Base-by-base conservation (phyloP, 2,888 invertebrate genomes). In the Pheosia tremula region DNA sequence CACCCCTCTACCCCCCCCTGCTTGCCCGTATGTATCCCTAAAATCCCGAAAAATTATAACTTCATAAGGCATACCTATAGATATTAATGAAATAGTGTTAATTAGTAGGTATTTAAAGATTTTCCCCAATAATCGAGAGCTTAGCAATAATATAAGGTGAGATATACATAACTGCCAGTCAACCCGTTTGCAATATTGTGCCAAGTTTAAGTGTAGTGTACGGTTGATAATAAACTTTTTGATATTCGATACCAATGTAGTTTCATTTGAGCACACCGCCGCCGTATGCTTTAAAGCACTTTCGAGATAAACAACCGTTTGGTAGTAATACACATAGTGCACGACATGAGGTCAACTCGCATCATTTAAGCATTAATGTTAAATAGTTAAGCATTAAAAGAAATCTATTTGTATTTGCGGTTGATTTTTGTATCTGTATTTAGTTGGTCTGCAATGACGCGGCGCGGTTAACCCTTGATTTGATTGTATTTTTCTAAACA, bases 141-240 rank as follows among this genome's bases (percentile, higher is more conserved):
- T 84, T 84, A 81, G 75, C 75, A 64, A 59, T 68, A 63, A 62
- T 55, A 64, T 62, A 69, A 69, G 61, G 72, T 76, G 75, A 75
- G 78, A 74, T 69, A 62, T 53, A 64, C 63, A 64, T 59, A 70
- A 80, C 82, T 81, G 81, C 85, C 83, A 77, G 78, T 74, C 71
- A 79, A 79, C 79, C 74, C 74, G 78, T 75, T 73, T 77, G 83
- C 86, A 86, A 86, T 82, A 84, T 82, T 87, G 91, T 92, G 91
- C 91, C 91, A 91, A 91, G 76, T 87, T 85, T 82, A 24, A 24
- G 24, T 24, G 82, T 78, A 84, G 81, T 86, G 81, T 88, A 88
- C 83, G 83, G 81, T 89, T 89, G 77, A 85, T 84, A 91, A 89
- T 91, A 90, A 92, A 91, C 84, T 81, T 89, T 89, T 89, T 89